Evolutionary conservation across 2,113 vertebrate genomes (phyloP), one percentile per base, ranked within the genome.

Genomic region (Engraulis encrasicolus): DNA sequence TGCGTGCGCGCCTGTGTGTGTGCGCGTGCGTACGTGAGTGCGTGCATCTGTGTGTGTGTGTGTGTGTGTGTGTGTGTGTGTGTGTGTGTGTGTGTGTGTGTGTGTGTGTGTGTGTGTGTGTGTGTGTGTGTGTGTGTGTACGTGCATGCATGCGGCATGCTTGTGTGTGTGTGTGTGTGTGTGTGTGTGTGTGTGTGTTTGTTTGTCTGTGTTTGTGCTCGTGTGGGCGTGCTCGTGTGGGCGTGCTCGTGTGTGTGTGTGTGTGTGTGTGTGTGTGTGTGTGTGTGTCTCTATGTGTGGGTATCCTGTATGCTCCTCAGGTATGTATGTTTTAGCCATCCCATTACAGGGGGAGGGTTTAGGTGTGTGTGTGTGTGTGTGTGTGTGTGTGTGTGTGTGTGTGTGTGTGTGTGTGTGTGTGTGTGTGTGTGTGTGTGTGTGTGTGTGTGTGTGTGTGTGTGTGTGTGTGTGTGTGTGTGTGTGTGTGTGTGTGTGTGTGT

Each of bases 321-420:
- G 31, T 83, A 82, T n/a, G n/a, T n/a, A n/a, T 89, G 85, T 91
- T 88, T 88, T 82, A 87, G 88, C 79, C 86, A 80, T 89, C 89
- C 89, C 79, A 82, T 85, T 84, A 86, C 86, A 82, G 50, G 78
- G 48, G 34, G 52, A 18, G 50, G 50, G 50, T 17, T 4, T 12
- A 31, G 61, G 61, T 23, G 61, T 17, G 81, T 82, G 81, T 85
- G 88, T 86, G 88, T 88, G 87, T 45, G 40, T 3, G 40, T 3
- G 78, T 34, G 50, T 37, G 18, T 58, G 81, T 9, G 40, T 45
- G 40, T 3, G 40, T 5, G 40, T 45, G 40, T 83, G 89, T 78
- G 88, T 88, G 87, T n/a, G 40, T 45, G 40, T 3, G 79, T 38
- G 50, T 38, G 18, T 66, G 81, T 3, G 40, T 3, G 78, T 34